Evolutionary conservation across 2,113 vertebrate species (phyloP), one percentile per base, ranked within the genome.

Genomic region (Oriolus oriolus): DNA sequence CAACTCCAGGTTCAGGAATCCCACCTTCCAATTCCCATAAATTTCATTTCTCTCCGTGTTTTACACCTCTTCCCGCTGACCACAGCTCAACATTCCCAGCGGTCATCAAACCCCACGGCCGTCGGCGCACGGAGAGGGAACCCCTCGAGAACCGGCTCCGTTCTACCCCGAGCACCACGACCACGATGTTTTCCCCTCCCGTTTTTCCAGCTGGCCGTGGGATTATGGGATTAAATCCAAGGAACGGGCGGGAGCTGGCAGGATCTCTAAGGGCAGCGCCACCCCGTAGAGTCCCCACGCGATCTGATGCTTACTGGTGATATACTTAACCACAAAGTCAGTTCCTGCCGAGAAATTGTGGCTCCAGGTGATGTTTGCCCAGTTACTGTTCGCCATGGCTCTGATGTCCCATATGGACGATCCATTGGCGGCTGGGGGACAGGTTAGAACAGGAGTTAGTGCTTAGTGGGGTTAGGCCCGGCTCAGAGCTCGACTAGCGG

Each of bases 271-370:
- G 26, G 91, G 86, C 83, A 76, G 97, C 77, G 80, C 53, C 95
- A 44, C 68, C 91, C 97, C 96, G 27, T 96, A 97, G 87, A 92
- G 88, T 84, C 93, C 96, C 97, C 97, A 97, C 84, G 60, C 96
- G 95, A 87, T 96, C 96, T 97, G 97, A 98, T 98, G 99, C 99
- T 99, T 99, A 99, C 99, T 99, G 98, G 99, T 98, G 96, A 98
- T 99, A 98, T 98, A 99, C 98, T 99, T 99, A 98, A 99, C 98
- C 98, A 99, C 98, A 99, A 99, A 99, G 98, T 98, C 98, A 98
- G 98, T 99, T 98, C 98, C 99, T 96, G 98, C 96, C 91, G 98
- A 98, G 98, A 99, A 99, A 98, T 98, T 99, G 99, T 99, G 99
- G 97, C 97, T 99, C 99, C 99, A 99, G 98, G 98, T 99, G 99